These are phyloP conservation scores for Caenorhabditis sinica DNA, from an alignment of 2,888 invertebrate genomes.

Conservation along the genomic window DNA sequence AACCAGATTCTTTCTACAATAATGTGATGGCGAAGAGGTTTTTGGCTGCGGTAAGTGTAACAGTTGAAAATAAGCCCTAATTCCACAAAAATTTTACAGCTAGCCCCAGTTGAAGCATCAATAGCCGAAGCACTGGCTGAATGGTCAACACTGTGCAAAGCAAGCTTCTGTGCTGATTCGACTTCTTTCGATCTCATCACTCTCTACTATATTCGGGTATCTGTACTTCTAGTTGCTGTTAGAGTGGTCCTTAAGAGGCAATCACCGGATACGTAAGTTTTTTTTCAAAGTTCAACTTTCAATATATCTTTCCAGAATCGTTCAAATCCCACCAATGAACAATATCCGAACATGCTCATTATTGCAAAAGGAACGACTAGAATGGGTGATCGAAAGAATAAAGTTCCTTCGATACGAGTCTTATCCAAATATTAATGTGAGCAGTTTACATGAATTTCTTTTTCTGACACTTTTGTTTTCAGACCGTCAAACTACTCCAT, in stretches of 20 bases:
- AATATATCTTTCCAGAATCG: constrained; percentile 31
- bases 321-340: constrained; percentile 53
- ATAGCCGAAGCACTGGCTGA: constrained; percentile 32
- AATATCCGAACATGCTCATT: constrained; percentile 40
- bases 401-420: constrained; percentile 12
- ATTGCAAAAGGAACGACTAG: constrained; percentile 48
- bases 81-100: constrained; percentile 8
- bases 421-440: constrained; percentile 46
- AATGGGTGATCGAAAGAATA: constrained; percentile 43
- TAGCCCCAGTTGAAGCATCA: constrained; percentile 29
- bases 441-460: not conserved
- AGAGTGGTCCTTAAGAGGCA: constrained; percentile 48
- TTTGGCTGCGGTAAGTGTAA: constrained; percentile 31
- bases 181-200: constrained; percentile 62
- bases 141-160: constrained; percentile 60
- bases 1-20: constrained; percentile 47
- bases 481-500: constrained; percentile 52
- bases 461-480: not conserved
- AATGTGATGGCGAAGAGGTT: constrained; percentile 50
- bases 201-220: constrained; percentile 44
- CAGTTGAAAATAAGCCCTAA: not conserved
- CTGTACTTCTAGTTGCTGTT: constrained; percentile 29
- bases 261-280: constrained; percentile 46
- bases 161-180: constrained; percentile 62
- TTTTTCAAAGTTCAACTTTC: not conserved